A percentile compares a stretch with the other conserved stretches of the same genome.
These are phyloP conservation scores for Ceyx margarethae DNA, from an alignment of 2,113 vertebrate genomes.

Conservation along the genomic window DNA sequence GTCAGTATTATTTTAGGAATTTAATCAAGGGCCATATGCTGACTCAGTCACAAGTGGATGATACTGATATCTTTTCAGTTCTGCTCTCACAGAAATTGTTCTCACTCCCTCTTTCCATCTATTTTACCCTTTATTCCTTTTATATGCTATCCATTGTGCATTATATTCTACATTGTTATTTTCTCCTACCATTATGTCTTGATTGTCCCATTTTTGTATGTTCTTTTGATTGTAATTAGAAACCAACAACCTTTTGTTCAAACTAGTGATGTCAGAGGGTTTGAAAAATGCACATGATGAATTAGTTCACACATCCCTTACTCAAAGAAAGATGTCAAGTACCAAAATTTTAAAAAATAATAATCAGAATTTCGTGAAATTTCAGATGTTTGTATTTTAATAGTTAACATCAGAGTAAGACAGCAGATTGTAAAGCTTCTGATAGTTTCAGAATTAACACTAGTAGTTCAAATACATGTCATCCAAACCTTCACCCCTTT, in stretches of 20 bases:
- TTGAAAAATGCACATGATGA: neutral
- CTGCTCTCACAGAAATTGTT: neutral
- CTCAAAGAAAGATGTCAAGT: neutral
- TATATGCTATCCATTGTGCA: neutral
- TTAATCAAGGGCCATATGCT: slow-evolving; percentile 32
- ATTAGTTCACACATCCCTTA: neutral
- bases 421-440: neutral
- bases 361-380: neutral
- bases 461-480: neutral
- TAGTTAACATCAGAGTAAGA: neutral
- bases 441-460: neutral
- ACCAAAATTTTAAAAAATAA: neutral
- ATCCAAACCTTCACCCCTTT: neutral
- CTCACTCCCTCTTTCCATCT: neutral
- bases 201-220: neutral
- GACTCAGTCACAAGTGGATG: slow-evolving; percentile 27
- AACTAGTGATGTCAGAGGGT: neutral
- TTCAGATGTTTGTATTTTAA: neutral
- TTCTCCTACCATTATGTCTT: neutral
- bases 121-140: neutral
- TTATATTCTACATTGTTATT: neutral
- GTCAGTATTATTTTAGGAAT: slow-evolving; percentile 49
- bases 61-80: neutral
- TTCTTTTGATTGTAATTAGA: neutral
- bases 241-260: neutral